Percentiles rank a stretch among this genome's conserved stretches.
phyloP scores from a whole-genome alignment of 2,797 vertebrate genomes.

The Squalus acanthias region DNA sequence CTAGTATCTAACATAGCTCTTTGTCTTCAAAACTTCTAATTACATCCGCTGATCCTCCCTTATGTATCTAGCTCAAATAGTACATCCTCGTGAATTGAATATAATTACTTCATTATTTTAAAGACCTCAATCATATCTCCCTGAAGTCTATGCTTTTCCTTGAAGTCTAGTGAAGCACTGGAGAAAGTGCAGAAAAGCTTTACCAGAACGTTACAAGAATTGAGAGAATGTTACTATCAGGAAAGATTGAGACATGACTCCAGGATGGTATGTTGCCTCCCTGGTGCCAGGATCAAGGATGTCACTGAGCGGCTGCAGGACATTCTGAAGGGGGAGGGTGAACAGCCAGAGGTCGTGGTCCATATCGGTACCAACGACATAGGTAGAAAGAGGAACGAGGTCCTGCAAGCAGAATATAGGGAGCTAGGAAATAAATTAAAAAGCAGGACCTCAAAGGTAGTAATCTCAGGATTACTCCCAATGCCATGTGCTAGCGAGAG shows the following conservation, averaged over 20 bases:
- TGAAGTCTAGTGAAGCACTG: neutral
- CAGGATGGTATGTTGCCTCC: too few relatives aligned
- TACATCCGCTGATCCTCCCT: neutral
- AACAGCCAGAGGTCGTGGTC: too few relatives aligned
- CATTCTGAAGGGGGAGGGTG: too few relatives aligned
- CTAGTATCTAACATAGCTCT: neutral
- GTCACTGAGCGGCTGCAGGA: too few relatives aligned
- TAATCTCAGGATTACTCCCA: too few relatives aligned
- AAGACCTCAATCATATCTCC: neutral
- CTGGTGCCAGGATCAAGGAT: too few relatives aligned
- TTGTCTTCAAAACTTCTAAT: neutral
- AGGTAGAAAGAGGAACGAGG: too few relatives aligned
- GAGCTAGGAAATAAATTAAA: too few relatives aligned
- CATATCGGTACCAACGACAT: too few relatives aligned
- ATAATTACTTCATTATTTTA: neutral
- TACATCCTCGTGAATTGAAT: neutral
- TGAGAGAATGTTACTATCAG: neutral
- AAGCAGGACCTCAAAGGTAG: too few relatives aligned
- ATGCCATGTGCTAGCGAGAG: too few relatives aligned
- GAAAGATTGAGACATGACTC: neutral
- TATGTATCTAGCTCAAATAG: neutral
- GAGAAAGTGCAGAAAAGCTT: neutral
- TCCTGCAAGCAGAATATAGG: too few relatives aligned
- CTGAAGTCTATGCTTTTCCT: neutral
- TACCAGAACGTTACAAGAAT: neutral